Percentiles rank a stretch among this genome's conserved stretches.
Conservation (phyloP, 1,140 invertebrate genomes). For the Lanistes nyassanus region DNA sequence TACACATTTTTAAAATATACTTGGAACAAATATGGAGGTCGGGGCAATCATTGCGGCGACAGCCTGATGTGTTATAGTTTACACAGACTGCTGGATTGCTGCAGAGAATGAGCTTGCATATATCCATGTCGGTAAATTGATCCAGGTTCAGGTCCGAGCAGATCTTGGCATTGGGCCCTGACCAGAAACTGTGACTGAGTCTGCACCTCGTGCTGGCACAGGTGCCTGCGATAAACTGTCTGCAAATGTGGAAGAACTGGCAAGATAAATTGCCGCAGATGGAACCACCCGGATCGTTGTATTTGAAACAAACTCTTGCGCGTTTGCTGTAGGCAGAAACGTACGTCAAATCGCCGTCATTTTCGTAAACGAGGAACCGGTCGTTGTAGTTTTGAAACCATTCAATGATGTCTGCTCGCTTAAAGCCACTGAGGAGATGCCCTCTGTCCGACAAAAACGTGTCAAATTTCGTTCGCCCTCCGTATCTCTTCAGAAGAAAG, state of each 20-base stretch:
- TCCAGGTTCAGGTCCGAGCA: background rate
- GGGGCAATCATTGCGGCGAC: background rate
- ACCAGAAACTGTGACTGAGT: background rate
- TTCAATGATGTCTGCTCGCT: background rate
- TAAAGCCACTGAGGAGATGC: background rate
- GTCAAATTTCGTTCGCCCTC: constrained; percentile 1
- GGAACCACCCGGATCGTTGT: background rate
- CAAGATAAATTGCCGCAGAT: background rate
- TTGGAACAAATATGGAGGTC: background rate
- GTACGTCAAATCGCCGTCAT: background rate
- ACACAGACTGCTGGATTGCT: background rate
- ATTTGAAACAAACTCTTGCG: background rate
- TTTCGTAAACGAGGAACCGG: background rate
- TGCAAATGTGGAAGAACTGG: background rate
- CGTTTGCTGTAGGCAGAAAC: background rate
- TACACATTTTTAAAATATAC: background rate
- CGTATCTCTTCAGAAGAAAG: background rate
- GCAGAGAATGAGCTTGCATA: background rate
- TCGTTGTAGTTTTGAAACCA: background rate
- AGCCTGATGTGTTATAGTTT: background rate
- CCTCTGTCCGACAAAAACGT: background rate
- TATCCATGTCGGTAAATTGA: background rate
- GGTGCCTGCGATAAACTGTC: background rate
- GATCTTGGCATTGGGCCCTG: background rate
- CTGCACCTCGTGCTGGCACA: background rate